Evolutionary conservation across 2,888 invertebrate genomes (phyloP).

Genomic region (Brachyptera putata): DNA sequence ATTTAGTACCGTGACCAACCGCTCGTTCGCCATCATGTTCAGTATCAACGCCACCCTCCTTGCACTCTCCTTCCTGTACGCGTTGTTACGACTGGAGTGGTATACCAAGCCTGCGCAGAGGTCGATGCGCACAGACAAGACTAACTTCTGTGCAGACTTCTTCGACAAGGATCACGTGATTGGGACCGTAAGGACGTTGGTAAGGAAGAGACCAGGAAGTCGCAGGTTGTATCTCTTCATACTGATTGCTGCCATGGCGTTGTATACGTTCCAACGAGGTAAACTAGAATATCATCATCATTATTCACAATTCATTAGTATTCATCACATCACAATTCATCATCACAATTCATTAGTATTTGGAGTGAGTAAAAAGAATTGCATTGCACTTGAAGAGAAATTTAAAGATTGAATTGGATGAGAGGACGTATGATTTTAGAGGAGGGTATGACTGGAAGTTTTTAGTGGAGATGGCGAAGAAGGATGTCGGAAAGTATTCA

Average conservation of each 20-base stretch:
- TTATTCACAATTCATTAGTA: no score
- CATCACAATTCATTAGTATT: no score
- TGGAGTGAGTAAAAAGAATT: no score
- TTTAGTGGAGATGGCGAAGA: no score
- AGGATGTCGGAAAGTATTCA: no score
- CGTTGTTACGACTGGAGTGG: constrained; percentile 62
- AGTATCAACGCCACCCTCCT: constrained; percentile 62
- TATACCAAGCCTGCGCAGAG: constrained; percentile 62
- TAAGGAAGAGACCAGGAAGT: constrained; percentile 55
- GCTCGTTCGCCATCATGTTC: constrained; percentile 71
- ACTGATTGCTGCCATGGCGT: constrained; percentile 67
- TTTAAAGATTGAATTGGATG: no score
- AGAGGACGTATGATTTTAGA: no score
- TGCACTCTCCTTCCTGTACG: constrained; percentile 59
- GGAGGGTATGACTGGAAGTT: no score
- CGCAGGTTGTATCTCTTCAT: constrained; percentile 61
- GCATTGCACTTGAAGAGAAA: no score
- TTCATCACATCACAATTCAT: no score
- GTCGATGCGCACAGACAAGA: constrained; percentile 40
- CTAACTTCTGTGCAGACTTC: constrained; percentile 51
- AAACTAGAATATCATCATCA: no score
- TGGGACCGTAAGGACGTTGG: constrained; percentile 58
- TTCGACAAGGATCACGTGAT: constrained; percentile 65
- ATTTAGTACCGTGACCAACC: constrained; percentile 55
- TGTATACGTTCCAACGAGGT: constrained; percentile 77